These are phyloP conservation scores for Polypedilum pembai DNA, from an alignment of 1,140 invertebrate species.

Conservation along the genomic window DNA sequence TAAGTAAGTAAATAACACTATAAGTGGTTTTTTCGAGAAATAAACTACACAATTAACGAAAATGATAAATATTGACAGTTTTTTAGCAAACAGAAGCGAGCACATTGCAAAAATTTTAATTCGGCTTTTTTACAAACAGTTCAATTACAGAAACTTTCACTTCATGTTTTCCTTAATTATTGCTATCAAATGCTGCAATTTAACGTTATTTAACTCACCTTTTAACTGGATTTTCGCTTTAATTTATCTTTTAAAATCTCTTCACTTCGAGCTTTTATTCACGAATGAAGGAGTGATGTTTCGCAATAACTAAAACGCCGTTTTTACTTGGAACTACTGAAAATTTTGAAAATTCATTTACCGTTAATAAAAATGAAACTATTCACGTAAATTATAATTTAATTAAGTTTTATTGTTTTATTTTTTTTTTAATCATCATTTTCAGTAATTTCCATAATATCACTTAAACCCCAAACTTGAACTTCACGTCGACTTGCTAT, in stretches of 20 bases:
- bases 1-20: too few relatives aligned
- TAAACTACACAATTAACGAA: too few relatives aligned
- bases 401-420: too few relatives aligned
- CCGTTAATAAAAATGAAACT: neutral
- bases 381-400: too few relatives aligned
- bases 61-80: too few relatives aligned
- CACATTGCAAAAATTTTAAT: constrained; percentile 1
- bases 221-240: neutral
- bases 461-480: too few relatives aligned
- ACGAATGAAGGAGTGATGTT: neutral
- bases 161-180: too few relatives aligned
- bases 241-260: neutral
- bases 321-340: neutral
- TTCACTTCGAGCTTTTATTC: neutral
- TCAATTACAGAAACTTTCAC: neutral
- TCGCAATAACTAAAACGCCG: too few relatives aligned
- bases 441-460: too few relatives aligned
- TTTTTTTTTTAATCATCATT: too few relatives aligned
- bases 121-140: neutral
- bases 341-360: neutral
- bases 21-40: too few relatives aligned
- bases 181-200: neutral
- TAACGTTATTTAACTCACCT: neutral
- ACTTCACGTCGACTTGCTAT: too few relatives aligned
- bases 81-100: neutral